Conservation (phyloP, 1,140 invertebrate genomes). For the Leptonema lineaticorne region DNA sequence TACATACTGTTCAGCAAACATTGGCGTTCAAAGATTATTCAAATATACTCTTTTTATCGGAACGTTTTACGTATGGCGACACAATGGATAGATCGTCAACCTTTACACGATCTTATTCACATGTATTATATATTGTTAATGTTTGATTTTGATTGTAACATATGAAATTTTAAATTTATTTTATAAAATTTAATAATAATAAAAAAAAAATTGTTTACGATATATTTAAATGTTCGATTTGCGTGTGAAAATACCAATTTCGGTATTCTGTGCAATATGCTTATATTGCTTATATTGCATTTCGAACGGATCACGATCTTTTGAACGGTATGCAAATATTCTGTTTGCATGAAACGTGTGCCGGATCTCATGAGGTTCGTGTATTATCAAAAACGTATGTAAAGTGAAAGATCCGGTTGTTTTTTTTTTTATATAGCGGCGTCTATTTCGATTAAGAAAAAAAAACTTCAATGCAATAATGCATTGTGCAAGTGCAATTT, state of each 20-base stretch:
- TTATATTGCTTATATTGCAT: too few relatives aligned
- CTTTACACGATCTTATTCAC: too few relatives aligned
- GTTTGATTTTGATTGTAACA: too few relatives aligned
- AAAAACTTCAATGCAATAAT: neutral
- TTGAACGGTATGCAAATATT: constrained; percentile 10
- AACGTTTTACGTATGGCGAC: neutral
- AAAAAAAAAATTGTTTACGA: too few relatives aligned
- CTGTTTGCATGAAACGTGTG: neutral
- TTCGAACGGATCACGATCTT: constrained; percentile 9
- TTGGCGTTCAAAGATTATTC: constrained; percentile 8
- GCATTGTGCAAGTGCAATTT: too few relatives aligned
- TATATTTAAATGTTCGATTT: neutral
- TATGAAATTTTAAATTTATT: too few relatives aligned
- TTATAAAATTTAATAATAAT: too few relatives aligned
- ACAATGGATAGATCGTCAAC: neutral
- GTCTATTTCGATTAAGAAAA: neutral
- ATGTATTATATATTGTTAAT: too few relatives aligned
- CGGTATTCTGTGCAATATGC: too few relatives aligned
- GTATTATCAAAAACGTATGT: neutral
- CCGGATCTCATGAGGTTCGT: constrained; percentile 9
- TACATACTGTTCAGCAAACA: constrained; percentile 1
- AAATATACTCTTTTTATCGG: neutral
- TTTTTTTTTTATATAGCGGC: neutral
- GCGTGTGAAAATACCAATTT: too few relatives aligned
- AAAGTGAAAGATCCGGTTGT: neutral